A percentile compares a stretch with the other conserved stretches of the same genome.
Conservation (phyloP, 2,797 vertebrate species). For the Lutjanus campechanus region DNA sequence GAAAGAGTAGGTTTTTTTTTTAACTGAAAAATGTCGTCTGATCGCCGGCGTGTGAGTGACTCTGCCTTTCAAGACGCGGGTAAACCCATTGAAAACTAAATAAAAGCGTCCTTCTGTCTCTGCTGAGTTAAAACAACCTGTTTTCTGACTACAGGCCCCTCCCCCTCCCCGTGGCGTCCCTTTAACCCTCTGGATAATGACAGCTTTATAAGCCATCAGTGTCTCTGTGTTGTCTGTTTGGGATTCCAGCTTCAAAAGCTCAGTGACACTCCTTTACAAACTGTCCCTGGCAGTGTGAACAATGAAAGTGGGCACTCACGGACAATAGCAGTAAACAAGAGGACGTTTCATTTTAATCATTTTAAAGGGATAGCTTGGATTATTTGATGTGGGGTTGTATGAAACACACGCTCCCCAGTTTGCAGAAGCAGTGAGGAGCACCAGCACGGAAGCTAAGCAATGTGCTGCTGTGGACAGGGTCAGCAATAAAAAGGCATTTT, state of each 20-base stretch:
- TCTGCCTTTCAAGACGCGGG: no score
- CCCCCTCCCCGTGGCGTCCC: conserved; percentile 15
- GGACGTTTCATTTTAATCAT: conserved; percentile 15
- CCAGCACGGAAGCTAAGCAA: no score
- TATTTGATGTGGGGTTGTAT: no score
- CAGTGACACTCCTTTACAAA: conserved; percentile 42
- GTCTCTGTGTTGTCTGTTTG: conserved; percentile 32
- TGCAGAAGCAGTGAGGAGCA: no score
- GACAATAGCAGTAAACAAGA: conserved; percentile 25
- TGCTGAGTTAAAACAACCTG: conserved; percentile 46
- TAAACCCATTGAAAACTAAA: conserved; percentile 22
- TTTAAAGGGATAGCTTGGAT: background rate
- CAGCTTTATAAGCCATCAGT: conserved; percentile 49
- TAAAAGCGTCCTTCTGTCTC: conserved; percentile 27
- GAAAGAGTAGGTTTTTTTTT: background rate
- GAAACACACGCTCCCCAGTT: no score
- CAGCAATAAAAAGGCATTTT: no score
- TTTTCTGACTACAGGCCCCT: conserved; percentile 19
- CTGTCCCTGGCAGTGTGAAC: conserved; percentile 21
- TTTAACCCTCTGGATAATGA: conserved; percentile 51
- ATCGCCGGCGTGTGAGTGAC: background rate
- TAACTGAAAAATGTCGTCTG: conserved; percentile 25
- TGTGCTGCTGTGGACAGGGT: no score
- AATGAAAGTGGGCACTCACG: conserved; percentile 1
- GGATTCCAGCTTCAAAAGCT: conserved; percentile 29